Conservation (phyloP, 2,888 invertebrate genomes). For the Polydesmus complanatus region DNA sequence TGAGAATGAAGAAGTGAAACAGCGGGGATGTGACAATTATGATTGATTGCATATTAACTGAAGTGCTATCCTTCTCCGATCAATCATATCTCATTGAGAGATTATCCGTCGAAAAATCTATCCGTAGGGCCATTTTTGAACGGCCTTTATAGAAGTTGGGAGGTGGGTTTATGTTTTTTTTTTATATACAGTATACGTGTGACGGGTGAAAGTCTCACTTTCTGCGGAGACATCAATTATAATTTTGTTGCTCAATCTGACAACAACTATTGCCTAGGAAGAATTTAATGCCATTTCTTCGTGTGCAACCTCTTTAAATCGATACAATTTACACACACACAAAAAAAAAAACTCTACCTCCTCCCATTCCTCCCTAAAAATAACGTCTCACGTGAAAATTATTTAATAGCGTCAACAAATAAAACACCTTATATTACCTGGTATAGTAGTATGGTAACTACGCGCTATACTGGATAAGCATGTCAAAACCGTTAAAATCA, state of each 20-base stretch:
- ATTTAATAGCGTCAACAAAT: too few species aligned
- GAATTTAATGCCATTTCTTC: not conserved
- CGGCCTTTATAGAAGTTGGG: not conserved
- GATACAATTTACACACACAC: not conserved
- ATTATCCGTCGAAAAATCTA: constrained; percentile 10
- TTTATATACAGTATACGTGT: too few species aligned
- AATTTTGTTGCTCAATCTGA: constrained; percentile 10
- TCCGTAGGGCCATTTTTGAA: not conserved
- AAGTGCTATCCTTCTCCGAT: constrained; percentile 16
- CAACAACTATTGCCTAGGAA: constrained; percentile 1
- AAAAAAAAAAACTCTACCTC: too few species aligned
- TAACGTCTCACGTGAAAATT: too few species aligned
- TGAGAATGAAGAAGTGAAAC: constrained; percentile 1
- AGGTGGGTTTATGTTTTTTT: constrained; percentile 1
- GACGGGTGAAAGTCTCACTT: constrained; percentile 9
- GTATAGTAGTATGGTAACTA: too few species aligned
- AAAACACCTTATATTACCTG: too few species aligned
- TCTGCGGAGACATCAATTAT: constrained; percentile 14
- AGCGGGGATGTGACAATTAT: constrained; percentile 15
- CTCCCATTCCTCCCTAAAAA: too few species aligned
- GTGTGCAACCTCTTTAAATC: not conserved
- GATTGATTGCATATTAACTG: constrained; percentile 16
- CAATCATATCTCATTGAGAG: constrained; percentile 16
- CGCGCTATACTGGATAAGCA: too few species aligned
- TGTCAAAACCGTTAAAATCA: too few species aligned